A percentile compares a stretch with the other conserved stretches of the same genome.
These are phyloP conservation scores for Cheumatopsyche charites DNA, from an alignment of 1,140 invertebrate genomes.

Conservation along the genomic window DNA sequence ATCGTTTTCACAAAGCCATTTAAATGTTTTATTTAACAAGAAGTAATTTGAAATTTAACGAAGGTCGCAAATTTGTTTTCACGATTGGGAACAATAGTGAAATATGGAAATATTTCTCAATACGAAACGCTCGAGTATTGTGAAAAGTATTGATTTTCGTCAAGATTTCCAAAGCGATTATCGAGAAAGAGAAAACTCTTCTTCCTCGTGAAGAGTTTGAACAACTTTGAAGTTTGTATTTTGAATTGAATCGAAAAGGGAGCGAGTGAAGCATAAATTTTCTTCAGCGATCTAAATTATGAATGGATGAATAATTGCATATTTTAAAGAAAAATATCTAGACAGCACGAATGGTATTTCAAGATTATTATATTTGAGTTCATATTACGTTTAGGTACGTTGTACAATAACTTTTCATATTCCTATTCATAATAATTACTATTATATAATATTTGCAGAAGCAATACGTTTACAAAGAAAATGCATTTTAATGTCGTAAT, in stretches of 20 bases:
- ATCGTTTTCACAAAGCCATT: background rate
- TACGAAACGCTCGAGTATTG: background rate
- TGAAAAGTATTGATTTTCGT: conserved; percentile 21
- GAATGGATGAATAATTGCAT: conserved; percentile 28
- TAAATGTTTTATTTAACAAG: background rate
- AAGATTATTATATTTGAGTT: conserved; percentile 16
- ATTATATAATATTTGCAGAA: too few species aligned
- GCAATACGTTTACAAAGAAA: too few species aligned
- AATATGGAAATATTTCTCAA: background rate
- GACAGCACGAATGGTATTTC: conserved; percentile 5
- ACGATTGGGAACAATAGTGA: background rate
- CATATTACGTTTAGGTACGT: background rate
- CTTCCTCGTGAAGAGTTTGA: conserved; percentile 9
- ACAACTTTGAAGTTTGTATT: conserved; percentile 28
- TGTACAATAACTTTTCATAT: too few species aligned
- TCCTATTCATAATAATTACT: too few species aligned
- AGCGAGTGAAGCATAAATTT: conserved; percentile 18
- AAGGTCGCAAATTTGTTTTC: background rate
- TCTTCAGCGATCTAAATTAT: conserved; percentile 24
- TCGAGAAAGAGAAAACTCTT: conserved; percentile 18
- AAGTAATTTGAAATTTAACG: background rate
- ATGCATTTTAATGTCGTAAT: too few species aligned
- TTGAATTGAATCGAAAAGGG: conserved; percentile 25
- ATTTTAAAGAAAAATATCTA: conserved; percentile 22
- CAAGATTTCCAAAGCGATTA: conserved; percentile 21